Conservation (phyloP, 2,113 vertebrate genomes). For the Oryzias javanicus region DNA sequence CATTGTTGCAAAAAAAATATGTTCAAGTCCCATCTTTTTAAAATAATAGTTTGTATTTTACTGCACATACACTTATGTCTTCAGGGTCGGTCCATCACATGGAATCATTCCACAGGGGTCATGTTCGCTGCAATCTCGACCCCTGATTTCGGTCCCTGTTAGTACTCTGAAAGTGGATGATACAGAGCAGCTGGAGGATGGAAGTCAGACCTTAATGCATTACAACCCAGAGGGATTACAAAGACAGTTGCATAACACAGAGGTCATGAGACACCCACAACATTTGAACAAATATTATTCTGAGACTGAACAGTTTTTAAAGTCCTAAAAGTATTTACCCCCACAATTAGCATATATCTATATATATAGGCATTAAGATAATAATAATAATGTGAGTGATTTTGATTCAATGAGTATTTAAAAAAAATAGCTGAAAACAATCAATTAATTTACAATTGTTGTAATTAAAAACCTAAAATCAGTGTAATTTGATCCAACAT, state of each 20-base stretch:
- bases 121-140: constrained; percentile 23
- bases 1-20: no score
- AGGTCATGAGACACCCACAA: constrained; percentile 11
- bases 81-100: not conserved
- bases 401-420: no score
- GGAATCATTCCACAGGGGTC: constrained; percentile 5
- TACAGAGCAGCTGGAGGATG: constrained; percentile 25
- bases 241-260: constrained; percentile 21
- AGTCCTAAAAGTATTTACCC: no score
- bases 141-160: constrained; percentile 17
- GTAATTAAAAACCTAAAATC: no score
- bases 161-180: constrained; percentile 27
- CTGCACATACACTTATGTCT: not conserved
- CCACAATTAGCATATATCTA: no score
- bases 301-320: not conserved
- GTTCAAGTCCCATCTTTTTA: no score
- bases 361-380: no score
- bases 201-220: constrained; percentile 3
- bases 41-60: no score
- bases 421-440: no score
- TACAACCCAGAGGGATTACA: constrained; percentile 12
- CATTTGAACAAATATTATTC: not conserved
- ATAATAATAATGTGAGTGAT: no score
- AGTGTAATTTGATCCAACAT: no score
- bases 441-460: no score